A percentile compares a stretch with the other conserved stretches of the same genome.
These are phyloP conservation scores for Coendou prehensilis DNA, from an alignment of 2,797 vertebrate species.

Conservation along the genomic window DNA sequence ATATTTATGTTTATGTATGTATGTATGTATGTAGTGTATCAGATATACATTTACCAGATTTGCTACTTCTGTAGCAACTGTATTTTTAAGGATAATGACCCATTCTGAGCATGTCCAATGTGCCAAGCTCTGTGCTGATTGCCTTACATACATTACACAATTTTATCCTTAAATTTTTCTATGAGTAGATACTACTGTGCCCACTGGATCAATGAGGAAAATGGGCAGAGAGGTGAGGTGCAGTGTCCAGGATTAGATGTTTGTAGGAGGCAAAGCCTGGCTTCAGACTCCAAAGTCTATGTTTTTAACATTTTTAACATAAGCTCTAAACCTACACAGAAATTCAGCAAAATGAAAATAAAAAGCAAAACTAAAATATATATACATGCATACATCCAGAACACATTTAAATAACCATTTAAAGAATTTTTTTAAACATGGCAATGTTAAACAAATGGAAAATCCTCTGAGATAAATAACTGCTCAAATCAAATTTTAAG, in stretches of 20 bases:
- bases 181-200: background rate
- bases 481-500: constrained; percentile 71
- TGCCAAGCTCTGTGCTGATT: background rate
- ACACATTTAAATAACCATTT: constrained; percentile 72
- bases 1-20: background rate
- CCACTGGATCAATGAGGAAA: background rate
- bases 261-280: background rate
- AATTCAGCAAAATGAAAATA: constrained; percentile 32
- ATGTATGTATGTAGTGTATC: background rate
- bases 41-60: background rate
- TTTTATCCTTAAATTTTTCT: background rate
- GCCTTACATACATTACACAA: background rate
- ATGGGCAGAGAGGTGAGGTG: background rate
- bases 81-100: background rate
- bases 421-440: constrained; percentile 72
- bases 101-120: background rate
- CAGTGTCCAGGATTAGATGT: background rate
- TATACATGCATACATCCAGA: background rate
- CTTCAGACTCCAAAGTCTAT: background rate
- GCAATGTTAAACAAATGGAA: constrained; percentile 70
- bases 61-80: background rate
- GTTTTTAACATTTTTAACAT: background rate
- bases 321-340: background rate
- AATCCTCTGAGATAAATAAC: constrained; percentile 72
- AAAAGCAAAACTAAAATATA: constrained; percentile 51